Conservation (phyloP, 2,797 vertebrate species). For the Poeciliopsis presidionis region DNA sequence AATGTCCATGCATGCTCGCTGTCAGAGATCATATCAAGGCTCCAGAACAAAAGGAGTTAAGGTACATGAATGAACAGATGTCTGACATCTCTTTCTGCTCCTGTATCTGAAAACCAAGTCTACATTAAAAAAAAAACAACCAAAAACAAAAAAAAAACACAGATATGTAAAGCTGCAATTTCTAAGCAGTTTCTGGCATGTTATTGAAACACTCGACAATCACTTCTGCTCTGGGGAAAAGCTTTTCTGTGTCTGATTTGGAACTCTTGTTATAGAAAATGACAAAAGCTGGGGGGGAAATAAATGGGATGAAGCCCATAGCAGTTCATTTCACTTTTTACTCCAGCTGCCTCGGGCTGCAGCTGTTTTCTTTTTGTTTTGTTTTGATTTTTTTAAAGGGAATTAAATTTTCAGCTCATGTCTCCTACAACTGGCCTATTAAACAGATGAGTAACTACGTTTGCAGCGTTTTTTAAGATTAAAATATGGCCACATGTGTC, state of each 20-base stretch:
- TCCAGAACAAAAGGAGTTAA: background rate
- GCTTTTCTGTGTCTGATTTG: conserved; percentile 32
- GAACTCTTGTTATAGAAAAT: conserved; percentile 32
- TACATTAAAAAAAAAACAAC: background rate
- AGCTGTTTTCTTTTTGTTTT: conserved; percentile 8
- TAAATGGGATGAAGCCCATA: conserved; percentile 32
- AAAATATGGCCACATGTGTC: conserved; percentile 53
- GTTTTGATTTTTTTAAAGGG: background rate
- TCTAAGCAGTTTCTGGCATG: background rate
- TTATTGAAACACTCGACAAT: conserved; percentile 20
- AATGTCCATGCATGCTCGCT: background rate
- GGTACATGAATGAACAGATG: background rate
- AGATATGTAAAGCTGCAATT: background rate
- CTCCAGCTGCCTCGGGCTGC: conserved; percentile 40
- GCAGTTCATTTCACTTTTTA: conserved; percentile 49
- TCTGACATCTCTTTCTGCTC: background rate
- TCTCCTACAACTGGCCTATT: conserved; percentile 70
- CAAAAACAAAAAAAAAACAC: too few relatives aligned
- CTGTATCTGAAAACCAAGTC: background rate
- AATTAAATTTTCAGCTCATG: conserved; percentile 63
- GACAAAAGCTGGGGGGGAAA: conserved; percentile 45
- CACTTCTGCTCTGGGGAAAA: conserved; percentile 21
- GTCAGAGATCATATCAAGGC: background rate
- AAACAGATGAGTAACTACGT: conserved; percentile 67
- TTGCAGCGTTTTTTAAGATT: conserved; percentile 64